A percentile compares a stretch with the other conserved stretches of the same genome.
Conservation (phyloP, 37 sponge, comb jelly and placozoan genomes). For the Corticium candelabrum region DNA sequence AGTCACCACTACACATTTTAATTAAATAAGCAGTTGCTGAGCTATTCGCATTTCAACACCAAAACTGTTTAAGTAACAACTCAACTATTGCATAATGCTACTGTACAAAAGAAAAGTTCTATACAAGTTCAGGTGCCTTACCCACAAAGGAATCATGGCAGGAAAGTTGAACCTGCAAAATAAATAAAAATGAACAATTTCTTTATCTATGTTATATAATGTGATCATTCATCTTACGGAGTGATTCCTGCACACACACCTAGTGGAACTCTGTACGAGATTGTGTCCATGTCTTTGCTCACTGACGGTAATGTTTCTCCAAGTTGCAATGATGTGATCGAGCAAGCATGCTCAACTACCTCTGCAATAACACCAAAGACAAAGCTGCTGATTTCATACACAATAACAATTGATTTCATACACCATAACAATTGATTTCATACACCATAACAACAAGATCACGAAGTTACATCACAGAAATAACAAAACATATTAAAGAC, state of each 20-base stretch:
- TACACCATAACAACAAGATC: background rate
- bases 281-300: conserved; percentile 93
- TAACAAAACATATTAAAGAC: no score
- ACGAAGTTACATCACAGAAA: background rate
- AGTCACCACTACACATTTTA: no score
- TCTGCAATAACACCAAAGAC: conserved; percentile 42
- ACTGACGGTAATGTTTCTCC: conserved; percentile 87
- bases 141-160: conserved; percentile 95
- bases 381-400: no score
- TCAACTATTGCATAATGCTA: no score
- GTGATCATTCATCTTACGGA: conserved; percentile 30
- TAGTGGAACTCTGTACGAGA: conserved; percentile 83
- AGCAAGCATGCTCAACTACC: conserved; percentile 95
- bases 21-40: no score
- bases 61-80: no score
- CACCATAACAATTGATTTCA: background rate
- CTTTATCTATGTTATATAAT: background rate
- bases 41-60: no score
- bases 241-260: conserved; percentile 94
- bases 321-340: conserved; percentile 77
- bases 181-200: background rate
- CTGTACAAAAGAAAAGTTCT: no score
- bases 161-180: conserved; percentile 86
- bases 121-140: no score
- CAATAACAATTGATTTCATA: background rate